phyloP scores from a whole-genome alignment of 2,888 invertebrate genomes.

The Thyatira batis region DNA sequence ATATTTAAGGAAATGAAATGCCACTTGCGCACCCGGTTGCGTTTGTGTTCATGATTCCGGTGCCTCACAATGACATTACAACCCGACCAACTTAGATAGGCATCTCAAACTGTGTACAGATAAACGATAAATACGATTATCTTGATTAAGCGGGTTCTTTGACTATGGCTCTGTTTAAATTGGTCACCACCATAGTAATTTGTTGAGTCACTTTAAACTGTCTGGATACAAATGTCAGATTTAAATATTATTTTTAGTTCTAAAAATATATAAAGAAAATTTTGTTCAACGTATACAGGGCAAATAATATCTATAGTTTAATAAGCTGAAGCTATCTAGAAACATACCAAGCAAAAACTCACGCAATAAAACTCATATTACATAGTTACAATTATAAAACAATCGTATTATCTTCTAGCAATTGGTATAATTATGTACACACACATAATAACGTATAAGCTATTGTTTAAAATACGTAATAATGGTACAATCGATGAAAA shows the following conservation, averaged over 20 bases:
- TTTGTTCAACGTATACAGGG: too few relatives aligned
- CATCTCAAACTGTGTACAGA: background rate
- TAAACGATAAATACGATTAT: background rate
- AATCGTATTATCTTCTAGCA: conserved; percentile 7
- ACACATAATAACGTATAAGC: conserved; percentile 16
- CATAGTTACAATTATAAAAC: conserved; percentile 1
- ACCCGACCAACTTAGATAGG: conserved; percentile 10
- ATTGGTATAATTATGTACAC: conserved; percentile 14
- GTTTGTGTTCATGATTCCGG: conserved; percentile 14
- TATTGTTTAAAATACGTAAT: conserved; percentile 26
- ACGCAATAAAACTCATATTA: background rate
- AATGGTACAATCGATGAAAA: conserved; percentile 29
- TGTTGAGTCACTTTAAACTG: conserved; percentile 21
- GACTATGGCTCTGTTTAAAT: background rate
- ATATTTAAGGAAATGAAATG: conserved; percentile 22
- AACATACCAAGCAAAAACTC: too few relatives aligned
- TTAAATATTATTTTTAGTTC: conserved; percentile 7
- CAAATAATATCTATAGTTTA: too few relatives aligned
- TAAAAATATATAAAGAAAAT: too few relatives aligned
- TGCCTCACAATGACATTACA: conserved; percentile 21
- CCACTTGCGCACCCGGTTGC: conserved; percentile 19
- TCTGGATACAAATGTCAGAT: conserved; percentile 12
- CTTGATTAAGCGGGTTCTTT: background rate
- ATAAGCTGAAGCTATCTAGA: too few relatives aligned
- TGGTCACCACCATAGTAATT: conserved; percentile 1